phyloP scores from a whole-genome alignment of 2,797 vertebrate genomes.

The Nannoperca obscura region DNA sequence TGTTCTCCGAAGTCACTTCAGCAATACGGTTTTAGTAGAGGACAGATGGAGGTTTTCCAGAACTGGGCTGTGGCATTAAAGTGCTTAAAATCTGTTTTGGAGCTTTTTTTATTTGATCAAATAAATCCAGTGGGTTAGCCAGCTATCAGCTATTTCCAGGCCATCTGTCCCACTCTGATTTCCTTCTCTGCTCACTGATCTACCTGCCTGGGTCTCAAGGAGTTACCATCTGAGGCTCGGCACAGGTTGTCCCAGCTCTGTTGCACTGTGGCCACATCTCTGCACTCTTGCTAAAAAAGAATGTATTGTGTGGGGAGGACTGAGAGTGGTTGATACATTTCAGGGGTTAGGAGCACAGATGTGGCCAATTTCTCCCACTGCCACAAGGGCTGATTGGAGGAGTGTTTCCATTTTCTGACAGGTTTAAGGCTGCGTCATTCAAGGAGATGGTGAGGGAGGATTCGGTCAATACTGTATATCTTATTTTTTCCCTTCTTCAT shows the following conservation, averaged over 20 bases:
- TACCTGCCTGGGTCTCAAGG: constrained; percentile 62
- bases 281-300: constrained; percentile 43
- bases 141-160: constrained; percentile 76
- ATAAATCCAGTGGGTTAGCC: constrained; percentile 72
- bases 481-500: constrained; percentile 19
- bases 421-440: constrained; percentile 66
- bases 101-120: constrained; percentile 71
- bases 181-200: constrained; percentile 58
- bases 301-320: constrained; percentile 45
- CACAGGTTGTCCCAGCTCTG: constrained; percentile 46
- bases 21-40: constrained; percentile 61
- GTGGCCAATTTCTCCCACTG: constrained; percentile 65
- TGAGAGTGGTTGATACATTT: constrained; percentile 64
- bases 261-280: constrained; percentile 52
- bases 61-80: constrained; percentile 67
- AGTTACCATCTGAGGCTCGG: constrained; percentile 48
- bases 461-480: constrained; percentile 55
- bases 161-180: constrained; percentile 76
- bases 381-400: constrained; percentile 65
- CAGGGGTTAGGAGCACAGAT: constrained; percentile 63
- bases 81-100: constrained; percentile 71
- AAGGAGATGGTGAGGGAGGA: constrained; percentile 50
- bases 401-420: constrained; percentile 69
- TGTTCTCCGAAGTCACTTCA: constrained; percentile 27
- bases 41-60: constrained; percentile 74